phyloP scores from a whole-genome alignment of 2,797 vertebrate species.

The Pangasius djambal region DNA sequence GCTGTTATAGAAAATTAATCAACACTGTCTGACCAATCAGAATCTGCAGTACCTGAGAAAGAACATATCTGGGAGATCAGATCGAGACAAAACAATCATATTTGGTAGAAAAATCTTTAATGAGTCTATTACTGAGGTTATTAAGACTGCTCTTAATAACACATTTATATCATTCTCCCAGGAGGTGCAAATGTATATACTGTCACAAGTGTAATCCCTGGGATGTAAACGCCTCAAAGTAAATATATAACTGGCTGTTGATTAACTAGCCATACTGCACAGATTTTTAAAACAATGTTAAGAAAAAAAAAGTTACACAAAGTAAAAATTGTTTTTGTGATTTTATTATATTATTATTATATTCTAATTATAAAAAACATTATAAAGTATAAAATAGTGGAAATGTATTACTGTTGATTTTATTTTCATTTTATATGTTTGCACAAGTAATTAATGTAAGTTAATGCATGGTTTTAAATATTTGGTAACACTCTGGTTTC shows the following conservation, averaged over 20 bases:
- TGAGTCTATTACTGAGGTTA: no score
- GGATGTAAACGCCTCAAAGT: background rate
- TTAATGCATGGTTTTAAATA: background rate
- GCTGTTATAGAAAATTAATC: background rate
- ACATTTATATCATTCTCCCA: background rate
- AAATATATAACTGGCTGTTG: background rate
- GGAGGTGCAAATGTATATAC: background rate
- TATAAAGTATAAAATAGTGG: background rate
- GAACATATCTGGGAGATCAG: background rate
- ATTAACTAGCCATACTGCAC: background rate
- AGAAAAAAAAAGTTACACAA: background rate
- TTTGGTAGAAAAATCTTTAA: background rate
- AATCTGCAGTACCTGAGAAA: background rate
- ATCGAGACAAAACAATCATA: background rate
- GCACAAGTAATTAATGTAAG: background rate
- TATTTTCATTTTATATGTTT: background rate
- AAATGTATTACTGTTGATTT: background rate
- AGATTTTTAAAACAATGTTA: background rate
- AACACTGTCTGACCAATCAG: background rate
- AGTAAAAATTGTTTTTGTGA: background rate
- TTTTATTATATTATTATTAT: background rate
- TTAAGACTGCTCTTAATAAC: background rate
- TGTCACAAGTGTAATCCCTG: background rate
- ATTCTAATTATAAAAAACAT: background rate
- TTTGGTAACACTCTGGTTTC: background rate